These are phyloP conservation scores for Ericerus pela DNA, from an alignment of 1,140 invertebrate genomes.

Conservation along the genomic window DNA sequence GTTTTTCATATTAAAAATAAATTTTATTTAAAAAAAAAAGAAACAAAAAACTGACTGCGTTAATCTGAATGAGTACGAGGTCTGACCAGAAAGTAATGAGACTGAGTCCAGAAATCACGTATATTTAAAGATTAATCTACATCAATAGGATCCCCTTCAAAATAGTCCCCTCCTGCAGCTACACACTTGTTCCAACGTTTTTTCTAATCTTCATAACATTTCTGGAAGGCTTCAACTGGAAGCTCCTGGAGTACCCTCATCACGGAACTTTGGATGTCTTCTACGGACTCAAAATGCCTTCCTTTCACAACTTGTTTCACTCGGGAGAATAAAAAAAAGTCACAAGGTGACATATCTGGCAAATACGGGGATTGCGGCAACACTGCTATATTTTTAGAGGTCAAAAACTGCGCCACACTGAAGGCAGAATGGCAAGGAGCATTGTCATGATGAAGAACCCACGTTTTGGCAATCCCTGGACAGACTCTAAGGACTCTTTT, in stretches of 20 bases:
- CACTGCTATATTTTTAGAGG: conserved; percentile 22
- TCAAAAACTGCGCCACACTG: conserved; percentile 21
- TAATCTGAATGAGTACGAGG: too few relatives aligned
- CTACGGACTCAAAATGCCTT: conserved; percentile 20
- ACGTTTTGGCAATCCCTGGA: conserved; percentile 11
- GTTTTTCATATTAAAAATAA: too few relatives aligned
- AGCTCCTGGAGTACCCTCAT: conserved; percentile 1
- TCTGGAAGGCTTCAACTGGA: conserved; percentile 16
- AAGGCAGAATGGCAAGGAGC: conserved; percentile 23
- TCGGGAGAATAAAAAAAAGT: conserved; percentile 24
- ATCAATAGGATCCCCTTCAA: conserved; percentile 35
- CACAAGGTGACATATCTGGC: conserved; percentile 28
- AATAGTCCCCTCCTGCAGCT: conserved; percentile 41
- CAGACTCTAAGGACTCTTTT: neutral
- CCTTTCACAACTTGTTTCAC: conserved; percentile 21
- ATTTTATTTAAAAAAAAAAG: too few relatives aligned
- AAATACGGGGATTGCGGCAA: conserved; percentile 26
- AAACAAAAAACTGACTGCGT: too few relatives aligned
- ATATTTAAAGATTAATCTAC: conserved; percentile 14
- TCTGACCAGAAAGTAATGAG: conserved; percentile 15
- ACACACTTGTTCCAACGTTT: conserved; percentile 14
- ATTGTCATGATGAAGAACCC: conserved; percentile 29
- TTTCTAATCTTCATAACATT: conserved; percentile 26
- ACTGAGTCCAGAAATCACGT: conserved; percentile 8
- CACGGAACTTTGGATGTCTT: conserved; percentile 18